phyloP scores from a whole-genome alignment of 2,113 vertebrate genomes.

The Drymodes brunneopygia region DNA sequence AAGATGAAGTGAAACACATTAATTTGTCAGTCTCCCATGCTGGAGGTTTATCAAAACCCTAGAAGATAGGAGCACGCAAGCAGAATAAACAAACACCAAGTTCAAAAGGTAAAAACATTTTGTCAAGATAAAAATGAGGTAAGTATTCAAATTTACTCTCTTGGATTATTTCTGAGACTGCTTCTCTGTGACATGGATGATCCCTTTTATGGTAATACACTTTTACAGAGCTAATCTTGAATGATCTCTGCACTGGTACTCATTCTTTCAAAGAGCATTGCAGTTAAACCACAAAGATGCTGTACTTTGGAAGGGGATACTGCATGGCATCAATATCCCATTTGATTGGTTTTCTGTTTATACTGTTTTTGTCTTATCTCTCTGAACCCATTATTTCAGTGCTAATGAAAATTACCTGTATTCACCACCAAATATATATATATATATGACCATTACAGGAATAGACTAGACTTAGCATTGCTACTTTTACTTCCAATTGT shows the following conservation, averaged over 20 bases:
- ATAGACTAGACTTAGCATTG: neutral
- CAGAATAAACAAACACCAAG: conserved; percentile 34
- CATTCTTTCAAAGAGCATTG: neutral
- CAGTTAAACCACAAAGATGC: neutral
- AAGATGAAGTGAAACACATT: conserved; percentile 28
- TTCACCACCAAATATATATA: neutral
- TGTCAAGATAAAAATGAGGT: conserved; percentile 37
- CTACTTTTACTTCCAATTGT: neutral
- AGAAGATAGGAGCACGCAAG: neutral
- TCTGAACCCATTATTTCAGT: neutral
- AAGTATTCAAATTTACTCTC: conserved; percentile 27
- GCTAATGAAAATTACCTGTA: neutral
- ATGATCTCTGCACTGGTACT: neutral
- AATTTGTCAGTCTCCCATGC: conserved; percentile 24
- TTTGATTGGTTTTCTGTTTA: neutral
- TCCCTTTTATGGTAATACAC: conserved; percentile 5
- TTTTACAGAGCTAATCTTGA: neutral
- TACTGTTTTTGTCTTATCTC: neutral
- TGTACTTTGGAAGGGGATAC: neutral
- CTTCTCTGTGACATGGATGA: neutral
- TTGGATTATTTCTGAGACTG: conserved; percentile 23
- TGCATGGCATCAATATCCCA: neutral
- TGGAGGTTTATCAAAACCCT: conserved; percentile 35
- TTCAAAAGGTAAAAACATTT: conserved; percentile 42
- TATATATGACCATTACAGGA: neutral